These are phyloP conservation scores for Hemicordylus capensis DNA, from an alignment of 2,113 vertebrate genomes.

Conservation along the genomic window DNA sequence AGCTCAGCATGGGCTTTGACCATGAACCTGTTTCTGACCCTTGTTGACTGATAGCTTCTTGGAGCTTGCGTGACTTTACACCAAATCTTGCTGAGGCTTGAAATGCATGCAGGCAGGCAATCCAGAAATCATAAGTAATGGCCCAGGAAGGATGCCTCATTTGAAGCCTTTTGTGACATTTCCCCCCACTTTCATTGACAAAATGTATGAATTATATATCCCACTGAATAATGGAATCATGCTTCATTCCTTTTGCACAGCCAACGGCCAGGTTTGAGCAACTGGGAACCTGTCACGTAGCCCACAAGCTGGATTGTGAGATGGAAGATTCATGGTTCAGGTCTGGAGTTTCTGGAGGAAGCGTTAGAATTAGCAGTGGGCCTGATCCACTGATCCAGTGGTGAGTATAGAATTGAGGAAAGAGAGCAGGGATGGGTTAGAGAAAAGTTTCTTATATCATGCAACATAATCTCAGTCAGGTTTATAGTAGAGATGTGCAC, in stretches of 20 bases:
- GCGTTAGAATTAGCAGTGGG: too few relatives aligned
- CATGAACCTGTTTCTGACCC: too few relatives aligned
- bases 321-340: neutral
- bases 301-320: neutral
- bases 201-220: conserved; percentile 73
- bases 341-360: neutral
- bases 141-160: conserved; percentile 42
- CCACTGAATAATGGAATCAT: conserved; percentile 67
- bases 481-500: too few relatives aligned
- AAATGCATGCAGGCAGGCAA: neutral
- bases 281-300: neutral
- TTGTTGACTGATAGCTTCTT: too few relatives aligned
- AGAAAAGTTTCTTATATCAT: too few relatives aligned
- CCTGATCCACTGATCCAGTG: too few relatives aligned
- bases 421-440: too few relatives aligned
- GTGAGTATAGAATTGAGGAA: too few relatives aligned
- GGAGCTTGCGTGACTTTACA: too few relatives aligned
- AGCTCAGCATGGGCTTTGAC: too few relatives aligned
- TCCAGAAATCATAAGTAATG: neutral
- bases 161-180: conserved; percentile 55
- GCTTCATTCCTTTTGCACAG: conserved; percentile 50
- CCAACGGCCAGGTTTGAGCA: neutral
- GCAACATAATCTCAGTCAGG: too few relatives aligned
- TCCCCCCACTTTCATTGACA: conserved; percentile 71
- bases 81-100: too few relatives aligned